Conservation (phyloP, 2,797 vertebrate genomes). For the Luscinia megarhynchos region DNA sequence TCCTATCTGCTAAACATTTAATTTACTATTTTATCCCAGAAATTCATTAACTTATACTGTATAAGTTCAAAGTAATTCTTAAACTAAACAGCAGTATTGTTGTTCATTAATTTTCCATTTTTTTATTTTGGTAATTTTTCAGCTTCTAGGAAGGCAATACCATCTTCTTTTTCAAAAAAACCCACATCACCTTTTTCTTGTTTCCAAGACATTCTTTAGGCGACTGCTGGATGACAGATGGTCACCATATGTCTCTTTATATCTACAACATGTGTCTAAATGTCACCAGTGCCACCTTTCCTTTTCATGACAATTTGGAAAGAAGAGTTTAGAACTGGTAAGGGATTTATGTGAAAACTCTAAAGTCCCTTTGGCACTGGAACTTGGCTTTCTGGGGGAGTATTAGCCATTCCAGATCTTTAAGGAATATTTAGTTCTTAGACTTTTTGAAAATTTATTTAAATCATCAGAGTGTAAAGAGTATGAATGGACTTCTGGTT, state of each 20-base stretch:
- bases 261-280: not conserved
- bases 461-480: not conserved
- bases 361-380: not conserved
- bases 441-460: not conserved
- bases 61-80: not conserved
- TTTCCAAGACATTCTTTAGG: not conserved
- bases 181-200: not conserved
- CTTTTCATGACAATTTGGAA: not conserved
- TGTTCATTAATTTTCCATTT: not conserved
- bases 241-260: accelerated
- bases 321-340: not conserved
- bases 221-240: accelerated
- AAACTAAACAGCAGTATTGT: not conserved
- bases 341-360: not conserved
- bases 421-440: not conserved
- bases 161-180: not conserved
- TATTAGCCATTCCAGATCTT: not conserved
- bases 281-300: not conserved
- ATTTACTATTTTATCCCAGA: not conserved
- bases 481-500: not conserved
- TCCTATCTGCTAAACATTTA: not conserved
- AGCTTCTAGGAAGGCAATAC: not conserved
- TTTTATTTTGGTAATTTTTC: not conserved
- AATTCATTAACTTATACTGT: not conserved
- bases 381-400: not conserved